Base-by-base conservation (phyloP, 2,888 invertebrate genomes). In the Nemotelus pantherinus region DNA sequence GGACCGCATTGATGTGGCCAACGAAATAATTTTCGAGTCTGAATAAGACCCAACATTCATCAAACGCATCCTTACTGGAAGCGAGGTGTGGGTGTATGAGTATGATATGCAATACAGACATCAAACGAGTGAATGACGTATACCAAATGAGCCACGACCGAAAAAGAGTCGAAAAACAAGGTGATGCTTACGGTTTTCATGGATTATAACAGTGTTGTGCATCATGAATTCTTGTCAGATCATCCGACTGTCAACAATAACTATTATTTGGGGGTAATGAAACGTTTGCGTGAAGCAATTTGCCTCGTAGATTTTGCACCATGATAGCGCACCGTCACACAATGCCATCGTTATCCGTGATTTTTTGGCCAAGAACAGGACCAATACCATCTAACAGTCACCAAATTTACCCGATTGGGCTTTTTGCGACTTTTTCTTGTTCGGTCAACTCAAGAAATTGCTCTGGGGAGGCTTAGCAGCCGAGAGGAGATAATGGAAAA, bases 261-360 rank as follows among this genome's bases (percentile, higher is more conserved):
- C 10, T n/a, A n/a, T 58, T 58, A 58, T 58, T 7, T 58, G 58
- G 58, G 58, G 1, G 5, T 58, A n/a, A 58, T 58, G 4, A 10
- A 1, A 58, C 7, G 58, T 50, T 50, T 50, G 50, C 9, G 50
- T 50, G 5, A 50, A 50, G 50, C 50, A 5, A 50, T 50, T 50
- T 9, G 50, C 9, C 6, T 65, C 47, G n/a, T 47, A 47, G 65
- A 65, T 65, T 65, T 65, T 65, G 45, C 45, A 65, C 39, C 47
- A 65, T 10, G 65, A 65, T 65, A 65, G 47, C 44, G 45, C n/a
- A 65, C 47, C 65, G 45, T 4, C 47, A 39, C 65, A 65, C 65
- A 65, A 45, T 65, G 65, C 65, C 47, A 65, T 65, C 45, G 47
- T 47, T 65, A 65, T 65, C n/a, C 65, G 65, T 45, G 41, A 63